These are phyloP conservation scores for Diplolepis rosae DNA, from an alignment of 2,888 invertebrate species.

Conservation along the genomic window DNA sequence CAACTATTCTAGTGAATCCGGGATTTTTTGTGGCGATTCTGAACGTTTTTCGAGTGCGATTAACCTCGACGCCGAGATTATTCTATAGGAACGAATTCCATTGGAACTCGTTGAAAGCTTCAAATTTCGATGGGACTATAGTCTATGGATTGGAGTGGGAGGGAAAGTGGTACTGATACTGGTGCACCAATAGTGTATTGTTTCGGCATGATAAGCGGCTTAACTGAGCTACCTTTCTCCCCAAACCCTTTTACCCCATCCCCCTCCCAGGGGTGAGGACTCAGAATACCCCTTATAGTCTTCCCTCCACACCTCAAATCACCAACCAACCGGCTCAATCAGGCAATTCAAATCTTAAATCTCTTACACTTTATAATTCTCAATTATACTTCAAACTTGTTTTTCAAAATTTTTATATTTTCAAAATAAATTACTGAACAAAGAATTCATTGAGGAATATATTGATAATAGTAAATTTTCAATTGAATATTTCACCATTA, in stretches of 20 bases:
- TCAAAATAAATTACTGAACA: no score
- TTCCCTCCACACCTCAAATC: constrained; percentile 37
- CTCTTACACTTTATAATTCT: not conserved
- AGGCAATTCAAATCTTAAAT: constrained; percentile 36
- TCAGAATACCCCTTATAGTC: constrained; percentile 5
- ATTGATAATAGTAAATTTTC: not conserved
- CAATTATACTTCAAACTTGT: no score
- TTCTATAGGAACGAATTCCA: constrained; percentile 59
- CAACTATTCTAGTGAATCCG: not conserved
- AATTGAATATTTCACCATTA: no score
- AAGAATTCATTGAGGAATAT: no score
- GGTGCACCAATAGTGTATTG: constrained; percentile 74
- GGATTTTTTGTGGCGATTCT: constrained; percentile 22
- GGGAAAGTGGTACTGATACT: constrained; percentile 68
- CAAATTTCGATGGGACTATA: constrained; percentile 67
- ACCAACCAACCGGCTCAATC: constrained; percentile 55
- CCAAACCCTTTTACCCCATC: constrained; percentile 36
- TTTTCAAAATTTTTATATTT: no score
- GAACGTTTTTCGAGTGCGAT: constrained; percentile 50
- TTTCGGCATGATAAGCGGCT: constrained; percentile 74
- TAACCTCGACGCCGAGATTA: constrained; percentile 48
- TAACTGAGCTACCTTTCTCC: constrained; percentile 68
- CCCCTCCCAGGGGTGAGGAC: not conserved
- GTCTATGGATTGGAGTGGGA: constrained; percentile 40
- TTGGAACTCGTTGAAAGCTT: constrained; percentile 68